Evolutionary conservation across 2,888 invertebrate genomes (phyloP).

Genomic region (Podotricha telesiphe): DNA sequence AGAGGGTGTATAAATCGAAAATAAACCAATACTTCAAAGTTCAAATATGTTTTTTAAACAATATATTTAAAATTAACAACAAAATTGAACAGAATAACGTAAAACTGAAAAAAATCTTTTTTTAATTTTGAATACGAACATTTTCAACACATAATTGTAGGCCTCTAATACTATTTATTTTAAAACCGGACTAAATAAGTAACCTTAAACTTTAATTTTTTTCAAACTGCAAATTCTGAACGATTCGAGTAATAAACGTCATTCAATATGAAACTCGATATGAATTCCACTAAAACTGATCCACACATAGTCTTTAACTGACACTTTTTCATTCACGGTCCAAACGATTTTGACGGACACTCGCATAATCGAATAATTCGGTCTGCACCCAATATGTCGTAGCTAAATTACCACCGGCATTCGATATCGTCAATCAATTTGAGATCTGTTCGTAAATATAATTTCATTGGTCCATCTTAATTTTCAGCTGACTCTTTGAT

Average conservation of each 20-base stretch:
- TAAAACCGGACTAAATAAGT: not conserved
- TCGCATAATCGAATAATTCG: constrained; percentile 13
- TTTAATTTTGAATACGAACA: too few species aligned
- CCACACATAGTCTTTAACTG: constrained; percentile 7
- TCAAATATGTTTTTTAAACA: too few species aligned
- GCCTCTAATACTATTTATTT: too few species aligned
- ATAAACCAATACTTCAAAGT: too few species aligned
- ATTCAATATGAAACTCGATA: not conserved
- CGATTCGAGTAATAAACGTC: not conserved
- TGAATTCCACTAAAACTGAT: not conserved
- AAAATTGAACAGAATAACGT: too few species aligned
- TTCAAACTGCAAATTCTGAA: not conserved
- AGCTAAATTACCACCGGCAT: not conserved
- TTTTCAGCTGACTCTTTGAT: not conserved
- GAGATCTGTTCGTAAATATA: constrained; percentile 3
- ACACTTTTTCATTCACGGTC: constrained; percentile 14
- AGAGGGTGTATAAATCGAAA: too few species aligned
- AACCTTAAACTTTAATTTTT: not conserved
- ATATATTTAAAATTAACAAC: too few species aligned
- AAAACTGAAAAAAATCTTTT: too few species aligned
- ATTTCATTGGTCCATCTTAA: not conserved
- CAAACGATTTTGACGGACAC: constrained; percentile 2
- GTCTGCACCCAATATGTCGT: constrained; percentile 2
- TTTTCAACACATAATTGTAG: too few species aligned
- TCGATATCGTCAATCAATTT: constrained; percentile 14